These are phyloP conservation scores for Macropis europaea DNA, from an alignment of 2,888 invertebrate genomes.

Conservation along the genomic window DNA sequence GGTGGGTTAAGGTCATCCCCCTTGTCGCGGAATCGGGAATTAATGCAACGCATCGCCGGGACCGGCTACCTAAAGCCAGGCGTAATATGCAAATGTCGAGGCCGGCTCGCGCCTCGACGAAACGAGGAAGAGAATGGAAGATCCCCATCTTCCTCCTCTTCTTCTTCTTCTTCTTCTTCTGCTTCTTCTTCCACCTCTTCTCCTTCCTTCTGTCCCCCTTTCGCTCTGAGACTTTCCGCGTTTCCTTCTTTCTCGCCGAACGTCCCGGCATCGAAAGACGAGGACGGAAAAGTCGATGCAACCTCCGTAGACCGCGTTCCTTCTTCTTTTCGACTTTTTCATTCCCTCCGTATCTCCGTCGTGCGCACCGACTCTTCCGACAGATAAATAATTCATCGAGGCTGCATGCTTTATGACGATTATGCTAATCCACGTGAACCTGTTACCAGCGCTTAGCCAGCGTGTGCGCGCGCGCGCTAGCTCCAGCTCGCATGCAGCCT, in stretches of 20 bases:
- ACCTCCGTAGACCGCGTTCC: conserved; percentile 31
- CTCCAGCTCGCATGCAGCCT: conserved; percentile 46
- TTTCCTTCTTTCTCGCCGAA: no score
- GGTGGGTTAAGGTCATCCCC: conserved; percentile 71
- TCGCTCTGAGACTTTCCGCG: no score
- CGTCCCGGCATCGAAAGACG: no score
- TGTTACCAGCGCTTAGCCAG: conserved; percentile 72
- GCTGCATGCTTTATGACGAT: conserved; percentile 78
- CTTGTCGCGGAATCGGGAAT: conserved; percentile 70
- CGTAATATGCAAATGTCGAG: conserved; percentile 77
- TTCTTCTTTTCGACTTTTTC: conserved; percentile 33
- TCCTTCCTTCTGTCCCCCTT: conserved; percentile 35
- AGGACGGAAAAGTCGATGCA: conserved; percentile 21
- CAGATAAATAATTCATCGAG: conserved; percentile 79
- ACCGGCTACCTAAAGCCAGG: conserved; percentile 69
- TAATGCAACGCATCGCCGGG: conserved; percentile 76
- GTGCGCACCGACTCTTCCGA: conserved; percentile 63
- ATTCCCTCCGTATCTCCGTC: conserved; percentile 25
- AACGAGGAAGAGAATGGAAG: conserved; percentile 66
- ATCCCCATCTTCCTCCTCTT: conserved; percentile 56
- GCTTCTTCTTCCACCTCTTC: conserved; percentile 22
- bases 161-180: conserved; percentile 32
- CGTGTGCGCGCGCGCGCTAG: no score
- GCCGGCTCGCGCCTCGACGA: conserved; percentile 68
- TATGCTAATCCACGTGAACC: conserved; percentile 79